Evolutionary conservation across 2,113 vertebrate genomes (phyloP).

Genomic region (Macroglossus sobrinus): DNA sequence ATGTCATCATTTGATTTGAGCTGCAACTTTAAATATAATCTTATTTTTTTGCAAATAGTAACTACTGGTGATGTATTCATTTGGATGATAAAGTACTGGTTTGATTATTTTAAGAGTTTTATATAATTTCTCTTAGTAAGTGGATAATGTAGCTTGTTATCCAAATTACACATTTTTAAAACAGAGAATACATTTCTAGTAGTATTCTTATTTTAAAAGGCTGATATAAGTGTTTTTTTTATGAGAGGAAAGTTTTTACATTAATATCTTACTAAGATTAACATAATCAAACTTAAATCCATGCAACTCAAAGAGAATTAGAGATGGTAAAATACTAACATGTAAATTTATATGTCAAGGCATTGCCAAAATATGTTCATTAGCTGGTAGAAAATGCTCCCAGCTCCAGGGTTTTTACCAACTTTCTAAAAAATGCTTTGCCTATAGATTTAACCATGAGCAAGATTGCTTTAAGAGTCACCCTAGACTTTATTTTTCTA

Average conservation of each 20-base stretch:
- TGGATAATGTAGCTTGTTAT: not conserved
- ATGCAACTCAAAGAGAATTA: not conserved
- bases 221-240: not conserved
- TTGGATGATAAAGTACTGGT: not conserved
- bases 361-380: not conserved
- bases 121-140: not conserved
- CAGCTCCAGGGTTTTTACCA: not conserved
- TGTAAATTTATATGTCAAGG: not conserved
- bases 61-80: not conserved
- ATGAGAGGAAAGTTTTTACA: not conserved
- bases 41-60: conserved; percentile 41
- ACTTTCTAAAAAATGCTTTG: not conserved
- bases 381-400: not conserved
- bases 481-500: not conserved
- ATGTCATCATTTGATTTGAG: not conserved
- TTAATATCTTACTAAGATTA: not conserved
- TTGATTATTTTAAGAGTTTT: conserved; percentile 39
- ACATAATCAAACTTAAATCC: not conserved
- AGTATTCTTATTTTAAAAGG: not conserved
- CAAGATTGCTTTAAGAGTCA: not conserved
- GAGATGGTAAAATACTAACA: not conserved
- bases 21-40: not conserved
- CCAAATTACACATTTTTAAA: conserved; percentile 45
- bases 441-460: not conserved
- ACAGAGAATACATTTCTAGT: conserved; percentile 2